phyloP scores from a whole-genome alignment of 2,888 invertebrate species.

The Griposia aprilina region DNA sequence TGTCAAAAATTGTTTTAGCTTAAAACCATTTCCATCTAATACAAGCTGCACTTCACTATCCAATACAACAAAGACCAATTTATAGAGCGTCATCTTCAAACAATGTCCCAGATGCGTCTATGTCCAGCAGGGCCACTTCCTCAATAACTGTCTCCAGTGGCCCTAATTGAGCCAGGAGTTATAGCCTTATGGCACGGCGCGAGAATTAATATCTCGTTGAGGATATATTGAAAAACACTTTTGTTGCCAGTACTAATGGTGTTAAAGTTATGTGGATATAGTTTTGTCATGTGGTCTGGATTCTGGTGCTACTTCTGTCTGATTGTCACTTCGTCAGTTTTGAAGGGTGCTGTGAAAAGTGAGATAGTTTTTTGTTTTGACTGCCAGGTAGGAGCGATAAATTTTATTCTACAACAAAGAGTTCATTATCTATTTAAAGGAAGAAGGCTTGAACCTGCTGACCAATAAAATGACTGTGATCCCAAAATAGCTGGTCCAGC shows the following conservation, averaged over 20 bases:
- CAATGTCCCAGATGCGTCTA: conserved; percentile 64
- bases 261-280: conserved; percentile 36
- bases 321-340: conserved; percentile 4
- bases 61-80: conserved; percentile 31
- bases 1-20: background rate
- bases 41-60: background rate
- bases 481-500: background rate
- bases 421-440: background rate
- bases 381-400: background rate
- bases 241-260: conserved; percentile 52
- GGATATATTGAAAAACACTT: conserved; percentile 61
- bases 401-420: background rate
- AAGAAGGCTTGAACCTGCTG: background rate
- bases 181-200: conserved; percentile 51
- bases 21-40: conserved; percentile 7
- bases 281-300: conserved; percentile 14
- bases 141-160: conserved; percentile 76
- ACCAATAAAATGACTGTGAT: background rate
- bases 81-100: conserved; percentile 54
- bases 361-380: background rate
- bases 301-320: conserved; percentile 30
- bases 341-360: conserved; percentile 1
- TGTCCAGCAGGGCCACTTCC: conserved; percentile 72
- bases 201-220: conserved; percentile 57
- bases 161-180: conserved; percentile 76